phyloP scores from a whole-genome alignment of 2,888 invertebrate species.

The Cephus rjabovi region DNA sequence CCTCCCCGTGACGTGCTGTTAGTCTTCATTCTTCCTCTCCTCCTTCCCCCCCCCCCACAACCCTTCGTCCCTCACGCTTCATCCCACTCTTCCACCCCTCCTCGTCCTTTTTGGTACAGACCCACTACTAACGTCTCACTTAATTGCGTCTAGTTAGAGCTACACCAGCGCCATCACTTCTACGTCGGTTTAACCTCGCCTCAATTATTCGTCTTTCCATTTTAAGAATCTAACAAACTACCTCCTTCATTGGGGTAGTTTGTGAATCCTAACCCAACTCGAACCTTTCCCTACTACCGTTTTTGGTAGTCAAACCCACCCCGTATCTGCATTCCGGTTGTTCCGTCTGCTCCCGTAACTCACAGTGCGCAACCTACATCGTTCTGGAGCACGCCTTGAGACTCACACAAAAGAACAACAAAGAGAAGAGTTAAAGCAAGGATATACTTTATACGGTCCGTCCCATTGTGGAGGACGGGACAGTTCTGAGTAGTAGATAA shows the following conservation, averaged over 20 bases:
- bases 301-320: background rate
- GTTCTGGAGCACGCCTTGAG: background rate
- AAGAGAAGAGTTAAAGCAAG: background rate
- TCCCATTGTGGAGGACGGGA: background rate
- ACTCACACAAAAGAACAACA: background rate
- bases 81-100: background rate
- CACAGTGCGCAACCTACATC: background rate
- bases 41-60: constrained; percentile 26
- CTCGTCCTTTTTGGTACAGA: constrained; percentile 10
- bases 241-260: constrained; percentile 23
- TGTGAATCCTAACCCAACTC: background rate
- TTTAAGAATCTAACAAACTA: constrained; percentile 45
- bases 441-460: background rate
- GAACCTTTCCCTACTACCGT: background rate
- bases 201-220: constrained; percentile 61
- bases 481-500: background rate
- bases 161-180: constrained; percentile 60
- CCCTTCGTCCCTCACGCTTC: background rate
- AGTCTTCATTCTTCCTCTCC: constrained; percentile 62
- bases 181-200: constrained; percentile 51
- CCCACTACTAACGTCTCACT: constrained; percentile 51
- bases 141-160: constrained; percentile 66
- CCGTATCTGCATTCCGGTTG: background rate
- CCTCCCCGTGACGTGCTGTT: constrained; percentile 62
- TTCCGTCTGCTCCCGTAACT: background rate